Base-by-base conservation (phyloP, 2,113 vertebrate genomes). In the Misgurnus anguillicaudatus region DNA sequence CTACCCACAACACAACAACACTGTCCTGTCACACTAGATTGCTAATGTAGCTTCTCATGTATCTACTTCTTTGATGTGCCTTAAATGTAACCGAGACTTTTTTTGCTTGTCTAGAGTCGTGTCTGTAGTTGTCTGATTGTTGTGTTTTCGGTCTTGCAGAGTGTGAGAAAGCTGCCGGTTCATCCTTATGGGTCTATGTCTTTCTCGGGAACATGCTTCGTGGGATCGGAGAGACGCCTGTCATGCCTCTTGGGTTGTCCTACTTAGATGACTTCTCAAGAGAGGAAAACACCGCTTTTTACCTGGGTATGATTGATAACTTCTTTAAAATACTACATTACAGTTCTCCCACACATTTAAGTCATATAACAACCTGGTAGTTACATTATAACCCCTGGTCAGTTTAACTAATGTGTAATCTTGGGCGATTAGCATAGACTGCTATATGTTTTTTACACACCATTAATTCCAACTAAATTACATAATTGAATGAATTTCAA, bases 201-300 rank as follows among this genome's bases (percentile, higher is more conserved):
- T 93, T 99, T 36, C 78, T 99, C 2, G 97, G 97, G 36, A 98
- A 98, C 83, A 94, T 97, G 86, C 84, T 99, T 48, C 94, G 97
- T 72, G 97, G 97, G 47, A 93, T 98, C 42, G 97, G 97, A 53
- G 97, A 99, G 85, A 95, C 96, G 11, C 97, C 97, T 0, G 93
- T 98, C 83, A 95, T 96, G 88, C 97, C 97, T 8, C 84, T 99
- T 75, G 97, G 97, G 16, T 90, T 99, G 10, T 87, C 97, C 57
- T 99, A 98, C 74, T 90, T 99, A 11, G 97, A 99, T 84, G 97
- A 99, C 87, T 96, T 96, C 68, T 91, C 96, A 64, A 85, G 78
- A 58, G 91, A 96, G 81, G 95, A 97, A 68, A 96, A 96, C 21
- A 91, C 94, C 0, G 94, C 96, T 16, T 94, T 99, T 68, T 98